phyloP scores from a whole-genome alignment of 2,113 vertebrate genomes.

The Plecotus auritus region DNA sequence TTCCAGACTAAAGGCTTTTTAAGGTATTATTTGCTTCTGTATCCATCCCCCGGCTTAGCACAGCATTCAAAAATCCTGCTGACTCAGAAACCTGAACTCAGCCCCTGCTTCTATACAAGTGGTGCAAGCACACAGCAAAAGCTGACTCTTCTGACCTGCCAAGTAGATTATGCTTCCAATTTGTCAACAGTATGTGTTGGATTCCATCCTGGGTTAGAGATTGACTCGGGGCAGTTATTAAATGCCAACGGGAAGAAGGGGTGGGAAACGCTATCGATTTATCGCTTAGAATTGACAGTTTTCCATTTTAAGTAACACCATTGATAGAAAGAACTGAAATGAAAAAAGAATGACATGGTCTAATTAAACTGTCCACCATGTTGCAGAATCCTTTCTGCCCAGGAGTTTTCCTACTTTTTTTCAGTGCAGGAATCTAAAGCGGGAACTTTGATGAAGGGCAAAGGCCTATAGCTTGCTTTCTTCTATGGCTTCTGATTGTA shows the following conservation, averaged over 20 bases:
- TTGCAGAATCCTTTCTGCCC: background rate
- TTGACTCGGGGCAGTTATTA: background rate
- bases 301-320: conserved; percentile 4
- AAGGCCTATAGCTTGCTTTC: background rate
- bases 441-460: background rate
- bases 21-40: background rate
- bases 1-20: background rate
- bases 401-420: background rate
- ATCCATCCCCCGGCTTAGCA: background rate
- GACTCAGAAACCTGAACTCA: background rate
- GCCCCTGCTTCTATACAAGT: background rate
- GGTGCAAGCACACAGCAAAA: background rate
- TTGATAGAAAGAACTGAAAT: background rate
- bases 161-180: background rate
- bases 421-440: background rate
- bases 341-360: background rate
- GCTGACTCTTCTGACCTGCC: background rate
- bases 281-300: background rate
- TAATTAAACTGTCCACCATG: background rate
- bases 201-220: background rate
- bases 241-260: background rate
- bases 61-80: background rate
- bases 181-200: background rate
- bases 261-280: background rate
- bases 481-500: background rate